Conservation (phyloP, 1,140 invertebrate species). For the Pygmarrhopalites habei region DNA sequence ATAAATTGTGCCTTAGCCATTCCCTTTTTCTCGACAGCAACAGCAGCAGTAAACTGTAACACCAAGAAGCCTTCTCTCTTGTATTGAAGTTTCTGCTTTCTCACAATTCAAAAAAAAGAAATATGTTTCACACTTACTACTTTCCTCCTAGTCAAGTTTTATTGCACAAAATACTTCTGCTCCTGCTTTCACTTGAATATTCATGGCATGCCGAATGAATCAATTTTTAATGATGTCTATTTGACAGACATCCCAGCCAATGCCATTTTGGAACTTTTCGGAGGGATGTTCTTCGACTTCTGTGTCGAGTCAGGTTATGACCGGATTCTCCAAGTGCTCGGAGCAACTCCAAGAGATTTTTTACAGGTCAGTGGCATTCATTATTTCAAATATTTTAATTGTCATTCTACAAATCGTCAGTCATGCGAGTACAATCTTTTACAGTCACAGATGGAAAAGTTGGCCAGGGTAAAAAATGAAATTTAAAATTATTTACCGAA, state of each 20-base stretch:
- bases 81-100: too few species aligned
- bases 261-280: conserved; percentile 84
- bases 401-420: too few species aligned
- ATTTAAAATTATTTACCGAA: too few species aligned
- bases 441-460: neutral
- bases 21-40: neutral
- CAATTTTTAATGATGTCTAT: conserved; percentile 14
- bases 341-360: conserved; percentile 85
- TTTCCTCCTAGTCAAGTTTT: too few species aligned
- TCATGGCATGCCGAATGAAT: neutral
- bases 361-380: conserved; percentile 58
- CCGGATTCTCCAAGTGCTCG: conserved; percentile 83
- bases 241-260: conserved; percentile 76
- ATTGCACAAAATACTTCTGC: too few species aligned
- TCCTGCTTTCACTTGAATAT: too few species aligned
- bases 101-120: too few species aligned
- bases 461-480: neutral
- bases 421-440: too few species aligned
- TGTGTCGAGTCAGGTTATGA: conserved; percentile 91
- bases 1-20: neutral
- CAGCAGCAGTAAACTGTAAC: too few species aligned
- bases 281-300: conserved; percentile 89
- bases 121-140: too few species aligned
- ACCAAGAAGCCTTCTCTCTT: too few species aligned
- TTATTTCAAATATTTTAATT: neutral